Evolutionary conservation across 2,888 invertebrate genomes (phyloP).

Genomic region (Hoplodrina ambigua): DNA sequence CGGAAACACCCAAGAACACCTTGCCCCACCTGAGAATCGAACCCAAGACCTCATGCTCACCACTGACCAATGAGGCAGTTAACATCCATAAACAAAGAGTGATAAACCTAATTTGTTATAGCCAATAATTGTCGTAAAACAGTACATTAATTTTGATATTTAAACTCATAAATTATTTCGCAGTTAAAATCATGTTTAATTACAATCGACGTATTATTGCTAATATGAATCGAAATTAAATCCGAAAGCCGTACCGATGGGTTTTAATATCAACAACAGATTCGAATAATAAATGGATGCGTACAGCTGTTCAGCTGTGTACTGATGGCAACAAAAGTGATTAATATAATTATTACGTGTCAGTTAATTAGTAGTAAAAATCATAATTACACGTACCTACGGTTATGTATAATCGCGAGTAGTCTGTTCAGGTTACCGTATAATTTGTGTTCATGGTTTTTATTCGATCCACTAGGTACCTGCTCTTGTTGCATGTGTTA

Average conservation of each 20-base stretch:
- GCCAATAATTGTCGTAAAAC: neutral
- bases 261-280: slow-evolving; percentile 71
- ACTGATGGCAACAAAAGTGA: slow-evolving; percentile 38
- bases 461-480: no score
- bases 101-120: no score
- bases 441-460: neutral
- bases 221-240: slow-evolving; percentile 65
- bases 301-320: slow-evolving; percentile 57
- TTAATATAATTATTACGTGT: slow-evolving; percentile 4
- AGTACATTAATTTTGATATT: slow-evolving; percentile 33
- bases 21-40: no score
- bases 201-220: slow-evolving; percentile 54
- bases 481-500: no score
- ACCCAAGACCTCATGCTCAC: no score
- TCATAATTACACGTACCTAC: no score
- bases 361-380: slow-evolving; percentile 21
- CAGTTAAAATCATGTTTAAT: slow-evolving; percentile 50
- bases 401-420: no score
- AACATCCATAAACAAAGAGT: no score
- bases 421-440: neutral
- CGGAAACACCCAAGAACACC: no score
- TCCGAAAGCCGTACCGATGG: slow-evolving; percentile 59
- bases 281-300: slow-evolving; percentile 74
- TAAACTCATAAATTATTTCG: slow-evolving; percentile 49
- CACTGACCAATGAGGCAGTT: no score